Evolutionary conservation across 2,113 vertebrate species (phyloP), one percentile per base, ranked within the genome.

Genomic region (Pygoscelis adeliae): DNA sequence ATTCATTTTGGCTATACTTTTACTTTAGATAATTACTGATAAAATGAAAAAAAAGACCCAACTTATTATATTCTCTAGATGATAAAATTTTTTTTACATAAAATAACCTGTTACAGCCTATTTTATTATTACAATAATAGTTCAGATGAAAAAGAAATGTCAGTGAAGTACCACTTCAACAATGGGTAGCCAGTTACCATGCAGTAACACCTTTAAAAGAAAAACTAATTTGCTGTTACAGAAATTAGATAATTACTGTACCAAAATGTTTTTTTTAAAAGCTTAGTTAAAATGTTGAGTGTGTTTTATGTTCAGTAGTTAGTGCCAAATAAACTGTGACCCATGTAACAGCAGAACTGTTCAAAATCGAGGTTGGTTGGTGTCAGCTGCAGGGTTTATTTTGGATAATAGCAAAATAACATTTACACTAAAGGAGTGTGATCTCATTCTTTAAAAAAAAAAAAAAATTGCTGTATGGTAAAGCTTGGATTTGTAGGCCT

Each of bases 11-110:
- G 5, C n/a, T 89, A 2, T 56, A 23, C 13, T 83, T 79, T 44
- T 15, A n/a, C 26, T 80, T 76, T 8, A 53, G 25, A 27, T 81
- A 62, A 40, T 67, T 70, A 30, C 19, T 50, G 52, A 42, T 44
- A 38, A 72, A 77, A 61, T 58, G 2, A 3, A 11, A 40, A 65
- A 47, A n/a, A 34, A 1, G 1, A 2, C 3, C 9, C 14, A 40
- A 13, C 7, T 73, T 46, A 36, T 11, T 50, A 10, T 30, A 36
- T 49, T 83, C 29, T 86, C 1, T 83, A 55, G 44, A 55, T 52
- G 8, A 26, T 40, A 4, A 66, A 30, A 36, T 36, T 34, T 27
- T 55, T 76, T 92, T 27, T 32, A 49, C 6, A 29, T 53, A 49
- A 55, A 65, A 23, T 22, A 52, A 59, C 27, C 32, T 44, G 4